A percentile compares a stretch with the other conserved stretches of the same genome.
phyloP scores from a whole-genome alignment of 2,888 invertebrate genomes.

The Cryptocheilus praepositus region DNA sequence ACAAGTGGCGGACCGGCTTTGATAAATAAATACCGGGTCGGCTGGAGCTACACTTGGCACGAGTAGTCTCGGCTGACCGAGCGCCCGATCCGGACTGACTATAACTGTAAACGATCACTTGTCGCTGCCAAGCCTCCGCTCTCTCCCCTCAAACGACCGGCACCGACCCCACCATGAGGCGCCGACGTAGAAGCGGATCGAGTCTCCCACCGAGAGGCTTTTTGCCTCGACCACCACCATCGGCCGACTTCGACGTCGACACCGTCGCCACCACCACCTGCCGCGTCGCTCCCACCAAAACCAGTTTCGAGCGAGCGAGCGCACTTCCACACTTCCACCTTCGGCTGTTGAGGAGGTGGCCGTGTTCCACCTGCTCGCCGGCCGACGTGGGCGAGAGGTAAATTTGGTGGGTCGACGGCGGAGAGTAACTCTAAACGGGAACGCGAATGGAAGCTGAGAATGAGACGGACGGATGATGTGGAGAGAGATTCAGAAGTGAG shows the following conservation, averaged over 20 bases:
- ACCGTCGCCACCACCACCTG: neutral
- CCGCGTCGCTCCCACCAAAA: conserved; percentile 39
- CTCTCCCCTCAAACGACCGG: conserved; percentile 12
- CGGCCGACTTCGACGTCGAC: neutral
- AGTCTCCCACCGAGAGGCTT: conserved; percentile 5
- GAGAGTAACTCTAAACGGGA: no score
- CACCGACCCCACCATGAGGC: conserved; percentile 18
- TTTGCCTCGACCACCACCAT: neutral
- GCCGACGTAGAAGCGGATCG: conserved; percentile 23
- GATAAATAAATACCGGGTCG: conserved; percentile 39
- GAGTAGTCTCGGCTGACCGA: conserved; percentile 70
- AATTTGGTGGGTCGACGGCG: no score
- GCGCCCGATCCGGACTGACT: conserved; percentile 75
- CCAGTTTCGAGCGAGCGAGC: conserved; percentile 49
- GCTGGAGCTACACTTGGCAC: conserved; percentile 32
- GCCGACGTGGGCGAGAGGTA: conserved; percentile 4
- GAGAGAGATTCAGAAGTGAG: no score
- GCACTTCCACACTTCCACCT: conserved; percentile 43
- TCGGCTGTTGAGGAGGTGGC: conserved; percentile 38
- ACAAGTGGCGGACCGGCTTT: conserved; percentile 38
- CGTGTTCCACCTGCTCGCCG: conserved; percentile 50
- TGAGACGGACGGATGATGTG: no score
- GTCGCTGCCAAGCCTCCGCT: conserved; percentile 64
- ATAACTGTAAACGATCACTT: conserved; percentile 75
- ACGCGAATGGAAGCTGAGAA: no score